Evolutionary conservation across 2,797 vertebrate genomes (phyloP), one percentile per base, ranked within the genome.

Genomic region (Glossophaga mutica): DNA sequence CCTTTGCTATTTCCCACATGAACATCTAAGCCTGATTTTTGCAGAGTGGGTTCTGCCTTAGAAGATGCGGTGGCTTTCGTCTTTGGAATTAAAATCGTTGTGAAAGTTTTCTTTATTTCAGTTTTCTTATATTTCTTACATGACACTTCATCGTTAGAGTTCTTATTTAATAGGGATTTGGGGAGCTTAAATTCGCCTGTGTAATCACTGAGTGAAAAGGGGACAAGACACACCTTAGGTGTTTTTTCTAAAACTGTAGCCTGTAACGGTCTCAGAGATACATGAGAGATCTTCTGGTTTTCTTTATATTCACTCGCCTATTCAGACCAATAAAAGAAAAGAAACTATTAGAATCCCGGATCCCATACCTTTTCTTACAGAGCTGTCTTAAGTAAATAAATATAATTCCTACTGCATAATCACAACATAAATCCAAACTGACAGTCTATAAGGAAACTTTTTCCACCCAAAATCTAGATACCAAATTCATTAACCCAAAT

Each of bases 291-390:
- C 55, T 87, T 82, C n/a, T 79, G 84, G n/a, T 96, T 90, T 94
- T 92, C 95, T 84, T 97, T 90, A 87, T 73, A 94, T 44, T 95
- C 97, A 84, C 90, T 95, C 85, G 93, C 97, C 97, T 98, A 90
- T 55, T 90, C 9, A 39, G 37, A 73, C 65, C 55, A 90, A 67
- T 44, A 86, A 92, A 95, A 3, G 34, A 95, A 95, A 74, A 77
- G 37, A 74, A 12, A 90, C 34, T 10, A 42, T 97, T 81, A 96
- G 62, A 94, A 94, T 57, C 14, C 48, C 71, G 59, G 44, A 32
- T 59, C 70, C 34, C 48, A 26, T n/a, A 44, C 5, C 46, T 79
- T 85, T 82, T 87, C 77, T 71, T 37, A 86, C 42, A 82, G 52
- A 73, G 29, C 29, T 77, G 16, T 6, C 1, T 39, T 39, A 91